These are phyloP conservation scores for Sigmodon hispidus DNA, from an alignment of 2,113 vertebrate species.

Conservation along the genomic window DNA sequence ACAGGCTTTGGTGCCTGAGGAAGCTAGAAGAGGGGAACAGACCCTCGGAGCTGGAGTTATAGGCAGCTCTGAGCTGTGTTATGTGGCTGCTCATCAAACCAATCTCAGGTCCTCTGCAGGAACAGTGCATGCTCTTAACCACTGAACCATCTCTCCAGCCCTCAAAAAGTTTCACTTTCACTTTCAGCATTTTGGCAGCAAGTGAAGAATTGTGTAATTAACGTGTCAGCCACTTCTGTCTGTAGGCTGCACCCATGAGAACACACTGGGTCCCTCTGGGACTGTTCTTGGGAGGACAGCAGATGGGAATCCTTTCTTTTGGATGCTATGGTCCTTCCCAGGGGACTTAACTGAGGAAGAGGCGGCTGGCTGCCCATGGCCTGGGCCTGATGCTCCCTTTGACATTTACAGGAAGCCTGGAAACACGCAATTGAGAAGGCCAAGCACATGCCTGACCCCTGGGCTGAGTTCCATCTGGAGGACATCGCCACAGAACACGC, in stretches of 20 bases:
- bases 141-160: neutral
- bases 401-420: conserved; percentile 91
- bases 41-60: neutral
- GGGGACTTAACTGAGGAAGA: neutral
- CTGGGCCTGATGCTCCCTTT: conserved; percentile 50
- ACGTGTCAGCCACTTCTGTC: neutral
- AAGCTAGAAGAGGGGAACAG: neutral
- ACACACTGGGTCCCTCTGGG: neutral
- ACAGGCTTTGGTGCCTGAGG: neutral
- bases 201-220: neutral
- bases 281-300: neutral
- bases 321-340: neutral
- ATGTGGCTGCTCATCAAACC: neutral
- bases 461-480: conserved; percentile 98
- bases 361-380: neutral
- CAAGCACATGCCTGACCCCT: conserved; percentile 97
- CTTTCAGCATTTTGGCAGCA: neutral
- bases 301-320: neutral
- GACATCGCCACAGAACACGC: conserved; percentile 91
- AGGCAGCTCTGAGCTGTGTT: neutral
- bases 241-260: neutral
- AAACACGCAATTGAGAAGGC: conserved; percentile 96
- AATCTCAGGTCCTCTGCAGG: neutral
- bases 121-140: neutral
- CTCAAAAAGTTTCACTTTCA: neutral